These are phyloP conservation scores for Virgularia gustaviana DNA, from an alignment of 92 coral and sea anemone genomes.

Conservation along the genomic window DNA sequence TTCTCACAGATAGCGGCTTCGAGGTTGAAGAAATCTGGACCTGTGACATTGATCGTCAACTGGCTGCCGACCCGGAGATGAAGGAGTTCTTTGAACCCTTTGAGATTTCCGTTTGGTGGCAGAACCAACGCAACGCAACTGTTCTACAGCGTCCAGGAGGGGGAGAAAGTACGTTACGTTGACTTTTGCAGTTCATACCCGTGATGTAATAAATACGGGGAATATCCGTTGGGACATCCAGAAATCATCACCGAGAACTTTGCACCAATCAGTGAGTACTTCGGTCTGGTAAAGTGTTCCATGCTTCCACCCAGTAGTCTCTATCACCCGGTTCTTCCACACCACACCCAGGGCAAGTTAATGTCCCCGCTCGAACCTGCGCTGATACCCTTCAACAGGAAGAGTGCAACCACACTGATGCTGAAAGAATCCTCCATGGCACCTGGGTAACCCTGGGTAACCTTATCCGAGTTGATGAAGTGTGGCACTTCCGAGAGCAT, in stretches of 20 bases:
- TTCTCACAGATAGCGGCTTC: conserved; percentile 22
- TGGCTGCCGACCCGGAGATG: conserved; percentile 15
- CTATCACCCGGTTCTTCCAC: conserved; percentile 3
- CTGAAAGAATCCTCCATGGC: conserved; percentile 42
- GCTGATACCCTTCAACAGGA: conserved; percentile 42
- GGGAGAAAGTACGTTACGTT: conserved; percentile 28
- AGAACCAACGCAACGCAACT: conserved; percentile 36
- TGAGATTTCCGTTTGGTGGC: conserved; percentile 26
- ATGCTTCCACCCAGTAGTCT: conserved; percentile 32
- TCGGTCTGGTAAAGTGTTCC: conserved; percentile 43
- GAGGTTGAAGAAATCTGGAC: conserved; percentile 48
- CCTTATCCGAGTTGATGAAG: conserved; percentile 24
- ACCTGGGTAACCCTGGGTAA: conserved; percentile 49
- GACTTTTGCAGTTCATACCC: conserved; percentile 36
- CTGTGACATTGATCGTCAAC: conserved; percentile 33
- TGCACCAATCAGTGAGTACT: not conserved
- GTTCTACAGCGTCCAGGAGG: conserved; percentile 1
- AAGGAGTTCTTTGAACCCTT: conserved; percentile 8
- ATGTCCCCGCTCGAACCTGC: conserved; percentile 58
- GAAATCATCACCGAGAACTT: conserved; percentile 24
- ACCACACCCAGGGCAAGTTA: too few relatives aligned
- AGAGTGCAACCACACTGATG: conserved; percentile 38
- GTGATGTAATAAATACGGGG: conserved; percentile 17
- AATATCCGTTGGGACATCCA: conserved; percentile 19
- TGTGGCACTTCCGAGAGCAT: conserved; percentile 47